Base-by-base conservation (phyloP, 2,113 vertebrate species). In the Ictidomys tridecemlineatus region DNA sequence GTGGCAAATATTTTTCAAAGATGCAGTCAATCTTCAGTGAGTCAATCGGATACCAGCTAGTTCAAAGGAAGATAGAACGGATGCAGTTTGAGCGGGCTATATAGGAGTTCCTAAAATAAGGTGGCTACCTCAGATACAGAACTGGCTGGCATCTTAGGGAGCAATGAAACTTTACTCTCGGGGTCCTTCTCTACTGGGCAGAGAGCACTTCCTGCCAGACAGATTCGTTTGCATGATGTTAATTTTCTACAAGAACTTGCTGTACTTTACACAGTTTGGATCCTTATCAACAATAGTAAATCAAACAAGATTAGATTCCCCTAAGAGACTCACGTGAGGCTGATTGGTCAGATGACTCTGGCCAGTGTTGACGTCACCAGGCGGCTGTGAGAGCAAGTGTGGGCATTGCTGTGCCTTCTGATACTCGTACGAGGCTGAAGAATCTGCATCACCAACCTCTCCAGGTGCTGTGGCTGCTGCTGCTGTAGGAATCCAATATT, bases 291-390 rank as follows among this genome's bases (percentile, higher is more conserved):
- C 14, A 87, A 32, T 9, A 13, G 32, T 0, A 34, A 20, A 5
- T 51, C 32, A 22, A 37, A 30, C 0, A 0, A 24, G 45, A 42
- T 18, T 7, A 5, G 8, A 7, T 1, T 2, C 20, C 24, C 56
- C n/a, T 8, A 18, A 2, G 12, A n/a, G 24, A 13, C 8, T 7
- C 34, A 20, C 12, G 0, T 1, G 24, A n/a, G 42, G 34, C 34
- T 2, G 12, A 4, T 3, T 10, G 17, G 67, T 32, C 8, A 4
- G 17, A 32, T 8, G n/a, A 0, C 5, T 26, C 34, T 14, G 4
- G 1, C 39, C 18, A 11, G 42, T 2, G 16, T 0, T 16, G 0
- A 20, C 18, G 11, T 6, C 30, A 0, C 0, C 2, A 22, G 45
- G 18, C 14, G 12, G 65, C 12, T 10, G 48, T 10, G 12, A 6